Conservation (phyloP, 2,113 vertebrate genomes). For the Plectropomus leopardus region DNA sequence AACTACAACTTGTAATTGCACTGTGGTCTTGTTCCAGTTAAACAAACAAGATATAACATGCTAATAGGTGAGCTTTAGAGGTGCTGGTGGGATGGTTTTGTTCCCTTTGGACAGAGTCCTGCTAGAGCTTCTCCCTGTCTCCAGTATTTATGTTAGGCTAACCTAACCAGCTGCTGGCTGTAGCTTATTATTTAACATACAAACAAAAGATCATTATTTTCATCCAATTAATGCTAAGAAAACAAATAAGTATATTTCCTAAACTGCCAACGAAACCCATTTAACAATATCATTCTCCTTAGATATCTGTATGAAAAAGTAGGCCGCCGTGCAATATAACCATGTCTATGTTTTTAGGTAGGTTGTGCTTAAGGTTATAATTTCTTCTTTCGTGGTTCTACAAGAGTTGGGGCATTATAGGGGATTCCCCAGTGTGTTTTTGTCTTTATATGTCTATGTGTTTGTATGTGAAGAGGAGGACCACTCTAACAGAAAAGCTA, state of each 20-base stretch:
- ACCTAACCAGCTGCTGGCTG: neutral
- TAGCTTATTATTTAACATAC: neutral
- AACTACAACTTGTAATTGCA: neutral
- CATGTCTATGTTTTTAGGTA: neutral
- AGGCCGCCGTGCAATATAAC: neutral
- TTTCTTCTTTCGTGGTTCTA: neutral
- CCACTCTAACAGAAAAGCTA: neutral
- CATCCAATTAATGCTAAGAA: neutral
- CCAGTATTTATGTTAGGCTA: neutral
- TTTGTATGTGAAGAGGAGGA: slow-evolving; percentile 5
- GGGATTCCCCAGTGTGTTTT: slow-evolving; percentile 26
- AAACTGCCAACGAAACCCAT: neutral
- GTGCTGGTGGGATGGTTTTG: neutral
- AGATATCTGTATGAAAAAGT: neutral
- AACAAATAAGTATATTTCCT: neutral
- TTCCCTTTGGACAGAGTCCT: neutral
- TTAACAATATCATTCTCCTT: neutral
- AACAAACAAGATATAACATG: neutral
- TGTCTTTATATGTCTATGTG: neutral
- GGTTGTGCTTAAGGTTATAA: neutral
- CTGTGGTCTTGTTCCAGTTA: neutral
- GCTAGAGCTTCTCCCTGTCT: neutral
- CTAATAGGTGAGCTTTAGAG: too few species aligned
- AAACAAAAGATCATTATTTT: neutral
- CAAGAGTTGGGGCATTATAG: neutral